Evolutionary conservation across 2,888 invertebrate species (phyloP).

Genomic region (Orthonevra nobilis): DNA sequence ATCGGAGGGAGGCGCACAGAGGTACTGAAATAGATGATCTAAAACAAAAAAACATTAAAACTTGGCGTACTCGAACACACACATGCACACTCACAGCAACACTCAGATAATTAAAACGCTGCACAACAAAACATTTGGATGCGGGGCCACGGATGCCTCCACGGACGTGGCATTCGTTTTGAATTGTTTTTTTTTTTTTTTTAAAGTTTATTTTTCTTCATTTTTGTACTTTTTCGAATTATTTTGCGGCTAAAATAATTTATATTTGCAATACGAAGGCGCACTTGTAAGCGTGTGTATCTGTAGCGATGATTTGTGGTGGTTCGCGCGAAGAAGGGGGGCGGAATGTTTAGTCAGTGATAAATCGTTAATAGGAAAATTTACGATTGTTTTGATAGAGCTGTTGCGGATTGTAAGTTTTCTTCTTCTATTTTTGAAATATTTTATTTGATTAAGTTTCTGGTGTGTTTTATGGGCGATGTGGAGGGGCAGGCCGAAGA

Average conservation of each 20-base stretch:
- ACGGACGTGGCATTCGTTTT: slow-evolving; percentile 56
- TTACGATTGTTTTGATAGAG: slow-evolving; percentile 70
- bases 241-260: slow-evolving; percentile 63
- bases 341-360: slow-evolving; percentile 65
- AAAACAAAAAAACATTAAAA: slow-evolving; percentile 37
- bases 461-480: not conserved
- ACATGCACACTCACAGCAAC: slow-evolving; percentile 6
- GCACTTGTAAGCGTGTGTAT: not conserved
- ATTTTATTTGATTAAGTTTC: slow-evolving; percentile 64
- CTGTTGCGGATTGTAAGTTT: slow-evolving; percentile 61
- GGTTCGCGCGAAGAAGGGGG: too few species aligned
- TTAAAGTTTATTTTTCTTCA: slow-evolving; percentile 22
- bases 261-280: slow-evolving; percentile 47
- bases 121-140: slow-evolving; percentile 63
- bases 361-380: slow-evolving; percentile 67
- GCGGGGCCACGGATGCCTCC: slow-evolving; percentile 53
- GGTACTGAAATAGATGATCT: slow-evolving; percentile 24
- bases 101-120: slow-evolving; percentile 60
- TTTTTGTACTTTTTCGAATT: slow-evolving; percentile 31
- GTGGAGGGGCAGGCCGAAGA: not conserved
- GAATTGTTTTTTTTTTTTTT: slow-evolving; percentile 30
- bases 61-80: slow-evolving; percentile 6
- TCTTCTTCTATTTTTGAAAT: slow-evolving; percentile 42
- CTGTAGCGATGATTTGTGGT: slow-evolving; percentile 17
- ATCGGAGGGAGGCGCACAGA: slow-evolving; percentile 1